A percentile compares a stretch with the other conserved stretches of the same genome.
phyloP scores from a whole-genome alignment of 2,797 vertebrate species.

The Leptoclinus maculatus region DNA sequence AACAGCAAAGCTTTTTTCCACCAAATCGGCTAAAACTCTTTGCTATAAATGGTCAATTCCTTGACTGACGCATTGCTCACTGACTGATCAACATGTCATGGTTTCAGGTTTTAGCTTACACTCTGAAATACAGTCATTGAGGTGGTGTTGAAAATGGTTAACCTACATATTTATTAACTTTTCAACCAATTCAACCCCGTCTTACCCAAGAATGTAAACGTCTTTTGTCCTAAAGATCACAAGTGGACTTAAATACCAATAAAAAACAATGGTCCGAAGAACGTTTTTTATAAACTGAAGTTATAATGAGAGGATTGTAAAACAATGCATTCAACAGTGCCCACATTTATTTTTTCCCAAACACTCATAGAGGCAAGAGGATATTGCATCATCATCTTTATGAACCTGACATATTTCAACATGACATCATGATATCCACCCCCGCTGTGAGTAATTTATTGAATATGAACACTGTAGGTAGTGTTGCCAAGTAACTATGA shows the following conservation, averaged over 20 bases:
- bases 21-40: conserved; percentile 19
- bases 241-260: not conserved
- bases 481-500: not conserved
- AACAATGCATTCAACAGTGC: not conserved
- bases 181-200: not conserved
- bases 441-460: conserved; percentile 45
- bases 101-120: not conserved
- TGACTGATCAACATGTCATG: conserved; percentile 7
- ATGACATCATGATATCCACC: conserved; percentile 32
- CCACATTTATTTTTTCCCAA: not conserved
- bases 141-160: not conserved
- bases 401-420: conserved; percentile 24
- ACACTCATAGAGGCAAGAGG: not conserved
- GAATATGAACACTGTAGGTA: not conserved
- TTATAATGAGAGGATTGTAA: conserved; percentile 7
- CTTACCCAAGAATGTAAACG: not conserved
- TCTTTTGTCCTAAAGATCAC: not conserved
- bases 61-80: not conserved
- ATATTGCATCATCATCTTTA: conserved; percentile 33
- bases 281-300: not conserved
- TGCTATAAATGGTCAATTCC: conserved; percentile 53
- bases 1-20: conserved; percentile 19
- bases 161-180: not conserved
- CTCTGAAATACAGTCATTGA: not conserved
- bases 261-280: not conserved